These are phyloP conservation scores for Micrastur ruficollis DNA, from an alignment of 2,797 vertebrate species.

Conservation along the genomic window DNA sequence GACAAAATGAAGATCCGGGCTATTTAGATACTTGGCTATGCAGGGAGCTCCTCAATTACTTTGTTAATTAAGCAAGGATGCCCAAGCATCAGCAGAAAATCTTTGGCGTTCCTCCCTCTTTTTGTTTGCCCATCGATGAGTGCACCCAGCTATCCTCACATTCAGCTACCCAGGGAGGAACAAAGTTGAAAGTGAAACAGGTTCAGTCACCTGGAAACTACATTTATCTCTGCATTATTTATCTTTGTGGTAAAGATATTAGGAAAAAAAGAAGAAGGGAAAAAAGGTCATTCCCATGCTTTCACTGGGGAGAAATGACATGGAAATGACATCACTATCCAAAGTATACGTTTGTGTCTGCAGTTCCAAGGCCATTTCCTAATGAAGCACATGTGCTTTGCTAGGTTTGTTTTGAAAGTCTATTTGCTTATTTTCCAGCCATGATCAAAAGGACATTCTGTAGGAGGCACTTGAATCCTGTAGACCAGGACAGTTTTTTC, in stretches of 20 bases:
- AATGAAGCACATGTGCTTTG: slow-evolving; percentile 70
- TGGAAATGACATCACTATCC: slow-evolving; percentile 59
- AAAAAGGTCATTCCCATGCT: slow-evolving; percentile 59
- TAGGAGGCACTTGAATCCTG: slow-evolving; percentile 63
- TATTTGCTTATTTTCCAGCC: slow-evolving; percentile 76
- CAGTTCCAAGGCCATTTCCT: slow-evolving; percentile 68
- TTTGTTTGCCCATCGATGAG: background rate
- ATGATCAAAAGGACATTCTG: slow-evolving; percentile 74
- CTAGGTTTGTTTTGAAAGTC: slow-evolving; percentile 75
- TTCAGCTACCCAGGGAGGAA: background rate
- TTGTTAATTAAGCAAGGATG: slow-evolving; percentile 5
- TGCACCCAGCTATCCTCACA: background rate
- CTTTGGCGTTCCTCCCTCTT: background rate
- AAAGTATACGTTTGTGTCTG: slow-evolving; percentile 52
- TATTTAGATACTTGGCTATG: background rate
- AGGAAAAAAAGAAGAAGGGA: background rate
- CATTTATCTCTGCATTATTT: slow-evolving; percentile 12
- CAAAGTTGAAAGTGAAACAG: background rate
- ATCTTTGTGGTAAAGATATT: slow-evolving; percentile 10
- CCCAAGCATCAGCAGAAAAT: background rate
- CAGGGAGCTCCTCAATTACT: background rate
- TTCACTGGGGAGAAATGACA: slow-evolving; percentile 52
- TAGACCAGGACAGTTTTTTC: slow-evolving; percentile 30
- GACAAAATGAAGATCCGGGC: background rate
- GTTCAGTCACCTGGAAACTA: background rate